phyloP scores from a whole-genome alignment of 2,113 vertebrate species.

The Xyrauchen texanus region DNA sequence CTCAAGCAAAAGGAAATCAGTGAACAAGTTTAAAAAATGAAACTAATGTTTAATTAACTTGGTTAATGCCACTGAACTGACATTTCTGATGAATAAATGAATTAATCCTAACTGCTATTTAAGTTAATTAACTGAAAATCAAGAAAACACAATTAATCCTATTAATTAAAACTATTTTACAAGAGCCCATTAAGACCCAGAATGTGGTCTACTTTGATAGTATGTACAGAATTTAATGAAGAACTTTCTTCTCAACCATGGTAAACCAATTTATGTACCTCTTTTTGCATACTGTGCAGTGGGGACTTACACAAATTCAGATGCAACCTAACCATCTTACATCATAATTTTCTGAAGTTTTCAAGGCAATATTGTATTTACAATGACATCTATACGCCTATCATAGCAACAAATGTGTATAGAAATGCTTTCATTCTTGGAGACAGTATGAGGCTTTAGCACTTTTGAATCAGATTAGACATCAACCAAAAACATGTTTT shows the following conservation, averaged over 20 bases:
- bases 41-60: not conserved
- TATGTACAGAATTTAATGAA: no score
- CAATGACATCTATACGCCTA: not conserved
- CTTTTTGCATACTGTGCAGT: no score
- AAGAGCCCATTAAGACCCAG: slow-evolving; percentile 17
- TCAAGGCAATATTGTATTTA: no score
- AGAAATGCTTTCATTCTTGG: not conserved
- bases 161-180: slow-evolving; percentile 3
- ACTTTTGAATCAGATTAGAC: slow-evolving; percentile 17
- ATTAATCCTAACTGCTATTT: slow-evolving; percentile 26
- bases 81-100: slow-evolving; percentile 20
- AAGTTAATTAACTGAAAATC: slow-evolving; percentile 33
- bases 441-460: not conserved
- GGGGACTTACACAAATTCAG: no score
- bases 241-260: no score
- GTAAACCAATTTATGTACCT: no score
- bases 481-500: slow-evolving; percentile 4
- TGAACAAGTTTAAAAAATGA: not conserved
- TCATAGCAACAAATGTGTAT: not conserved
- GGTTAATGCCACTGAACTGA: slow-evolving; percentile 1
- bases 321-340: no score
- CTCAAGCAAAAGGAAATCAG: not conserved
- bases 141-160: slow-evolving; percentile 30
- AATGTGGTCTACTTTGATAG: no score
- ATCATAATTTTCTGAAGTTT: no score